Percentiles rank a stretch among this genome's conserved stretches.
Evolutionary conservation across 2,888 invertebrate species (phyloP).

Genomic region (Marasmarcha lunaedactyla): DNA sequence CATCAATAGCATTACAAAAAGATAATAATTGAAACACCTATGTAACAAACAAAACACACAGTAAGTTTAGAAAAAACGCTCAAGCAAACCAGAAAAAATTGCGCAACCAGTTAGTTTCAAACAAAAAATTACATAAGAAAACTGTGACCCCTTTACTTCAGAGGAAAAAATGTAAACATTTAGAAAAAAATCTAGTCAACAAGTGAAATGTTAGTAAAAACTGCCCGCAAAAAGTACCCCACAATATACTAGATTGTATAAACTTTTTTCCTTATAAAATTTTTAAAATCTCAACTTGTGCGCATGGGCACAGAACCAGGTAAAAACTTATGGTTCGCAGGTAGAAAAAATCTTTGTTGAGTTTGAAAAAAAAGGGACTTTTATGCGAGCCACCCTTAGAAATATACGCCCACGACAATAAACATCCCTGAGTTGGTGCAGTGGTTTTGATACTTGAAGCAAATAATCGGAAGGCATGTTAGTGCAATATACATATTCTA

Average conservation of each 20-base stretch:
- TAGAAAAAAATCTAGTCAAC: slow-evolving; percentile 43
- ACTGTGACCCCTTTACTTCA: slow-evolving; percentile 16
- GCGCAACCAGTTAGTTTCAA: too few relatives aligned
- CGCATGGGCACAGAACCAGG: slow-evolving; percentile 46
- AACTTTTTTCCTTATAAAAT: slow-evolving; percentile 34
- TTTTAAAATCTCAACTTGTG: slow-evolving; percentile 49
- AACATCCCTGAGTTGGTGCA: slow-evolving; percentile 22
- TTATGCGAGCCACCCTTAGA: slow-evolving; percentile 59
- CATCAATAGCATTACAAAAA: too few relatives aligned
- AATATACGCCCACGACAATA: slow-evolving; percentile 46
- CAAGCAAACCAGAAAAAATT: too few relatives aligned
- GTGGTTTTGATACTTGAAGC: slow-evolving; percentile 19
- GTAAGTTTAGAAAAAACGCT: too few relatives aligned
- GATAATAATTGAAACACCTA: too few relatives aligned
- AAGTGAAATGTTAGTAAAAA: slow-evolving; percentile 60
- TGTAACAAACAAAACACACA: too few relatives aligned
- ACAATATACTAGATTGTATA: slow-evolving; percentile 25
- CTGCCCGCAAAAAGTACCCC: slow-evolving; percentile 52
- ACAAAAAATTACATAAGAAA: neutral
- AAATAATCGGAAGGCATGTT: slow-evolving; percentile 2
- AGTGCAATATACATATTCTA: slow-evolving; percentile 3
- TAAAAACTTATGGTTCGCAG: slow-evolving; percentile 58
- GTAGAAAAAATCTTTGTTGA: slow-evolving; percentile 62
- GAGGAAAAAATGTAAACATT: slow-evolving; percentile 34
- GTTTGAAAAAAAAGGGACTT: slow-evolving; percentile 53